Conservation (phyloP, 1,140 invertebrate species). For the Temnothorax curvispinosus region DNA sequence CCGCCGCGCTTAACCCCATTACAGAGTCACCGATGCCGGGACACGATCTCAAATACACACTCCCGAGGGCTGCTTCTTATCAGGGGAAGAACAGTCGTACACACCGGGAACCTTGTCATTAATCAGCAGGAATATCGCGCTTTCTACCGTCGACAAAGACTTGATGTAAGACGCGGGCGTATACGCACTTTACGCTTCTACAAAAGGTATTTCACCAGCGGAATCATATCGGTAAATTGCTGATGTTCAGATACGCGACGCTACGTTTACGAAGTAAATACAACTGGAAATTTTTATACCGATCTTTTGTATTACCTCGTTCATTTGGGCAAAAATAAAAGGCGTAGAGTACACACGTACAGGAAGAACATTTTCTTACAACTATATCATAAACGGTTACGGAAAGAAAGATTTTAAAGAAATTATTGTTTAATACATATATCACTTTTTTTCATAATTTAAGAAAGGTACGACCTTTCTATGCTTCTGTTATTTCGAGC, state of each 20-base stretch:
- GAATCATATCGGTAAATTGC: constrained; percentile 2
- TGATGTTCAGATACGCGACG: constrained; percentile 15
- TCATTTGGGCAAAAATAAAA: not conserved
- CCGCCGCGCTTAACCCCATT: constrained; percentile 80
- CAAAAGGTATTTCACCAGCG: not conserved
- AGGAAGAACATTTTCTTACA: not conserved
- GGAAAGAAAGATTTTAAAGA: not conserved
- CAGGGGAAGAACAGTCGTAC: constrained; percentile 76
- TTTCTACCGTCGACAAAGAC: constrained; percentile 29
- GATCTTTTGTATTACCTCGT: not conserved
- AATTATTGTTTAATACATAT: not conserved
- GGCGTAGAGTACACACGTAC: not conserved
- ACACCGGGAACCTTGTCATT: constrained; percentile 72
- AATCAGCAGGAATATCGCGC: constrained; percentile 73
- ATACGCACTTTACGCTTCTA: constrained; percentile 21
- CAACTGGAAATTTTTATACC: not conserved
- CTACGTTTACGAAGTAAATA: not conserved
- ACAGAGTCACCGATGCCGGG: constrained; percentile 80
- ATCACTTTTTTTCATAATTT: not conserved
- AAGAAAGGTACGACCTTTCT: not conserved
- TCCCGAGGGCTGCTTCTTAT: constrained; percentile 76
- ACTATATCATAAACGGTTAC: not conserved
- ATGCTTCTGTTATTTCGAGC: not conserved
- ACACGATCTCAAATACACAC: constrained; percentile 79
- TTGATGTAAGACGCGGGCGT: constrained; percentile 14